Evolutionary conservation across 2,888 invertebrate species (phyloP).

Genomic region (Malacosoma neustria): DNA sequence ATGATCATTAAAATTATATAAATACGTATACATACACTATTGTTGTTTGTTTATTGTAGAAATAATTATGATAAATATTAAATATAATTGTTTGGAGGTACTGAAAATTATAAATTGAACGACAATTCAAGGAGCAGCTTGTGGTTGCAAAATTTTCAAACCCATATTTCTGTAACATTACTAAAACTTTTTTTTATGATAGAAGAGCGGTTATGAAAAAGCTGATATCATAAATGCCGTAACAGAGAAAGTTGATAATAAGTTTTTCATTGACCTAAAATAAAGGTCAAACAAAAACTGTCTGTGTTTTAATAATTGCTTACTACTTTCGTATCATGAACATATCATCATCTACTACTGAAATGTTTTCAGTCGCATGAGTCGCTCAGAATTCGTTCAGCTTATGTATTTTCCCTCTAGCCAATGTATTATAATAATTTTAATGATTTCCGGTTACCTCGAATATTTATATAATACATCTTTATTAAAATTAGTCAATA

Average conservation of each 20-base stretch:
- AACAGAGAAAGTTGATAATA: no score
- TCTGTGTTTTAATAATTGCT: no score
- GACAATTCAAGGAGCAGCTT: not conserved
- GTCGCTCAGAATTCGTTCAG: no score
- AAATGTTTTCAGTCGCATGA: no score
- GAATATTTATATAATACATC: constrained; percentile 31
- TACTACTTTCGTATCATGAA: not conserved
- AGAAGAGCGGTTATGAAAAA: no score
- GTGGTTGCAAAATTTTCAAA: not conserved
- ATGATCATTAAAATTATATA: constrained; percentile 19
- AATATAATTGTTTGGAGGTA: constrained; percentile 17
- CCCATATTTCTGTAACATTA: no score
- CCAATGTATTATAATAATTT: constrained; percentile 9
- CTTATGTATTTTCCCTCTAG: not conserved
- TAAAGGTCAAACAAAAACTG: no score
- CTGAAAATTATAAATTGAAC: constrained; percentile 26
- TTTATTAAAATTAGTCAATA: constrained; percentile 27
- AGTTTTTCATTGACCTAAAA: no score
- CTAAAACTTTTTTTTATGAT: no score
- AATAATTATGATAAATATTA: constrained; percentile 11
- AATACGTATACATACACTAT: constrained; percentile 23
- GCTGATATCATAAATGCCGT: no score
- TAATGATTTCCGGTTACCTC: constrained; percentile 9
- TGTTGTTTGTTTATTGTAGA: constrained; percentile 17
- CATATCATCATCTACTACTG: not conserved